Conservation (phyloP, 1,140 invertebrate genomes). For the Gonioctena quinquepunctata region DNA sequence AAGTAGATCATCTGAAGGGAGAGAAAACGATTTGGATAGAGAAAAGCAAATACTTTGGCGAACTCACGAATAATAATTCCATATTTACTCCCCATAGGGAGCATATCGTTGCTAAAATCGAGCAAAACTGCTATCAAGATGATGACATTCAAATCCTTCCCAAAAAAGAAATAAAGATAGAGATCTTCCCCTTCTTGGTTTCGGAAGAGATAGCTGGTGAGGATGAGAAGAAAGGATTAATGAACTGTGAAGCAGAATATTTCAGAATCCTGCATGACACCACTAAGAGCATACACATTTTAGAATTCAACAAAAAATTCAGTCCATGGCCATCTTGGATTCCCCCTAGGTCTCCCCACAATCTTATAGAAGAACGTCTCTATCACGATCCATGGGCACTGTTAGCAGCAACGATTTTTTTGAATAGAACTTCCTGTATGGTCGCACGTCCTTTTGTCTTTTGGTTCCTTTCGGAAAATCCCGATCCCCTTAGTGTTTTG, state of each 20-base stretch:
- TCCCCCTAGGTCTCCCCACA: conserved; percentile 59
- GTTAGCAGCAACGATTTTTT: conserved; percentile 61
- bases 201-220: too few relatives aligned
- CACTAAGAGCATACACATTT: neutral
- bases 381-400: conserved; percentile 60
- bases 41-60: too few relatives aligned
- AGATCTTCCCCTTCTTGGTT: too few relatives aligned
- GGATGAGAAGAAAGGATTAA: neutral
- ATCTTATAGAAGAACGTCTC: conserved; percentile 61
- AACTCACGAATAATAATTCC: too few relatives aligned
- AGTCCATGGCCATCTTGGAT: neutral
- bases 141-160: too few relatives aligned
- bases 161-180: neutral
- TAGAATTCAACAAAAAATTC: neutral
- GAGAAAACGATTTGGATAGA: too few relatives aligned
- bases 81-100: too few relatives aligned
- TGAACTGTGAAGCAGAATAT: neutral
- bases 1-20: too few relatives aligned
- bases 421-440: conserved; percentile 60
- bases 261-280: neutral
- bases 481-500: conserved; percentile 58
- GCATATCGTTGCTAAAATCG: too few relatives aligned
- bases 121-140: too few relatives aligned
- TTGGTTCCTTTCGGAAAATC: conserved; percentile 58
- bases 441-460: conserved; percentile 57